Percentiles rank a stretch among this genome's conserved stretches.
Conservation (phyloP, 1,140 invertebrate genomes). For the Drusus annulatus region DNA sequence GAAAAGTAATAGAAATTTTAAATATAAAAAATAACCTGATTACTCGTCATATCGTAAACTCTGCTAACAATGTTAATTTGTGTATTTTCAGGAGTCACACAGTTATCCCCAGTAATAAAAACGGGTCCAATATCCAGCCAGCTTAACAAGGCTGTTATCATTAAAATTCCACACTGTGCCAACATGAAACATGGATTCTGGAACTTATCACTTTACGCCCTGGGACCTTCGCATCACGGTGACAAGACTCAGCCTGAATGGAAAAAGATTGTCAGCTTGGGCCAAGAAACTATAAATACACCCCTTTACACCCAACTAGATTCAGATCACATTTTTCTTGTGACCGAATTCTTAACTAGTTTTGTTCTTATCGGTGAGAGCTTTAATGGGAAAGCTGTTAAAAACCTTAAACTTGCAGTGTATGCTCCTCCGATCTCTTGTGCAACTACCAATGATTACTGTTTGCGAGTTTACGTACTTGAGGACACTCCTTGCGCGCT, state of each 20-base stretch:
- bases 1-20: too few relatives aligned
- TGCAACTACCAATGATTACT: constrained; percentile 80
- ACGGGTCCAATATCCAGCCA: constrained; percentile 86
- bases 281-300: constrained; percentile 96
- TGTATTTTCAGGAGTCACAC: constrained; percentile 78
- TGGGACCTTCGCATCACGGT: constrained; percentile 74
- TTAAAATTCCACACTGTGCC: constrained; percentile 95
- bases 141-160: constrained; percentile 90
- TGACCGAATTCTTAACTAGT: constrained; percentile 89
- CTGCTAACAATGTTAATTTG: constrained; percentile 30
- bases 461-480: constrained; percentile 90
- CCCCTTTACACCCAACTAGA: constrained; percentile 94
- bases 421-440: constrained; percentile 81
- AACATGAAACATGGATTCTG: constrained; percentile 86
- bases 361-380: constrained; percentile 91
- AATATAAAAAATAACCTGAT: too few relatives aligned
- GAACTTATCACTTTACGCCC: constrained; percentile 66
- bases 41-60: too few relatives aligned
- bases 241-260: constrained; percentile 75
- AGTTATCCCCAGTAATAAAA: constrained; percentile 92
- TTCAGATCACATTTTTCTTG: constrained; percentile 87
- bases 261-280: constrained; percentile 89
- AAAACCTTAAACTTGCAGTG: constrained; percentile 88
- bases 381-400: constrained; percentile 79
- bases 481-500: constrained; percentile 93